These are phyloP conservation scores for Sicus ferrugineus DNA, from an alignment of 2,888 invertebrate species.

Conservation along the genomic window DNA sequence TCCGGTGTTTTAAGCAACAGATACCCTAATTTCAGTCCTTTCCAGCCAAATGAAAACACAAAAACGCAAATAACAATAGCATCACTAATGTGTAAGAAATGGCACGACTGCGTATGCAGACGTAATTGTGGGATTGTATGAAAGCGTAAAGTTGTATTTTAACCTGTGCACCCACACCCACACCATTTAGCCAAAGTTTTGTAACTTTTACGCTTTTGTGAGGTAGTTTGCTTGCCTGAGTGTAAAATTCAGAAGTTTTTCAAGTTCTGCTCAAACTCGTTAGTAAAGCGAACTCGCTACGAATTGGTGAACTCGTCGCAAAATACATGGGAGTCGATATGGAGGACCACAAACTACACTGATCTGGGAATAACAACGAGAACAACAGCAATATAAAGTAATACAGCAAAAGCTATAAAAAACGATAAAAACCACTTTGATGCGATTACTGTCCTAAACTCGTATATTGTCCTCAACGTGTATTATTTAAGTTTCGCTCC, in stretches of 20 bases:
- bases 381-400: background rate
- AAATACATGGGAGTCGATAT: background rate
- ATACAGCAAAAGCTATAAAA: background rate
- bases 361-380: background rate
- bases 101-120: background rate
- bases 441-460: too few relatives aligned
- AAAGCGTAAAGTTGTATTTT: constrained; percentile 21
- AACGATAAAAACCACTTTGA: background rate
- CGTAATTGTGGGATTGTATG: background rate
- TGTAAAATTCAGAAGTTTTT: too few relatives aligned
- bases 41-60: background rate
- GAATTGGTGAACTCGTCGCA: background rate
- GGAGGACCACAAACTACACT: background rate
- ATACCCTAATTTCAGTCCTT: background rate
- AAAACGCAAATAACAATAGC: background rate
- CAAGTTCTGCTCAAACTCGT: background rate
- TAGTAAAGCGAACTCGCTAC: background rate
- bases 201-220: constrained; percentile 9
- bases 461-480: too few relatives aligned
- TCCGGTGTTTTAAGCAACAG: constrained; percentile 47
- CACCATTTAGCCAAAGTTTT: too few relatives aligned
- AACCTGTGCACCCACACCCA: constrained; percentile 18
- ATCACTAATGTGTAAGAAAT: background rate
- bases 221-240: constrained; percentile 5
- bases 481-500: too few relatives aligned